Evolutionary conservation across 2,888 invertebrate genomes (phyloP).

Genomic region (Morinoia aosen): DNA sequence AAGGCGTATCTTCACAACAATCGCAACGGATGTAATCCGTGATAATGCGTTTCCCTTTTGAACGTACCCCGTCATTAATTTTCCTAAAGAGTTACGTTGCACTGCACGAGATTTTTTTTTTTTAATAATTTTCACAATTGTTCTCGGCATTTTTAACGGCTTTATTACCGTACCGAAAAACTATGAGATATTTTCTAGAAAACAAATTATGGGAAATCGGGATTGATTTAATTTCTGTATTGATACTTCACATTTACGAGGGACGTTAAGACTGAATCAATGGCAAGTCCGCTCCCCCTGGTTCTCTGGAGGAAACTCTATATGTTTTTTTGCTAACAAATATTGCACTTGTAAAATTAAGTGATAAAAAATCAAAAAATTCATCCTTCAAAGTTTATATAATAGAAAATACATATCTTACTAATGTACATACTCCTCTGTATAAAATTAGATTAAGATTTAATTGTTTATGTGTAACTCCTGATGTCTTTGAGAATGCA

Average conservation of each 20-base stretch:
- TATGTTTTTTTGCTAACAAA: neutral
- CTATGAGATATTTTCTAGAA: neutral
- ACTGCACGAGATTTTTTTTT: no score
- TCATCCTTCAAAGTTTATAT: neutral
- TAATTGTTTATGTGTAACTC: neutral
- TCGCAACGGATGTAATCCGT: no score
- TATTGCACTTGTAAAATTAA: neutral
- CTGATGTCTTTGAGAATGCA: neutral
- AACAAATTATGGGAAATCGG: neutral
- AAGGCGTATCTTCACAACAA: no score
- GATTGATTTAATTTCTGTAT: neutral
- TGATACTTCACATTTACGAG: neutral
- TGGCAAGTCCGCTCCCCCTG: neutral
- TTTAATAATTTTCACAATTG: no score
- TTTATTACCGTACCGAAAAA: no score
- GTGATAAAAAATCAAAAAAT: neutral
- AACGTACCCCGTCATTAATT: no score
- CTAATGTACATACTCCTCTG: neutral
- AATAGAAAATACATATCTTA: neutral
- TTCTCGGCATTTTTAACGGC: no score
- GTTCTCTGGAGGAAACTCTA: neutral
- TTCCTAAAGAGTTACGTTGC: no score
- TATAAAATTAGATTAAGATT: neutral
- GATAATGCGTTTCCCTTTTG: no score
- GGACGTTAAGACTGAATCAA: neutral